Evolutionary conservation across 1,140 invertebrate genomes (phyloP), one percentile per base, ranked within the genome.

Genomic region (Drosophila sp.): DNA sequence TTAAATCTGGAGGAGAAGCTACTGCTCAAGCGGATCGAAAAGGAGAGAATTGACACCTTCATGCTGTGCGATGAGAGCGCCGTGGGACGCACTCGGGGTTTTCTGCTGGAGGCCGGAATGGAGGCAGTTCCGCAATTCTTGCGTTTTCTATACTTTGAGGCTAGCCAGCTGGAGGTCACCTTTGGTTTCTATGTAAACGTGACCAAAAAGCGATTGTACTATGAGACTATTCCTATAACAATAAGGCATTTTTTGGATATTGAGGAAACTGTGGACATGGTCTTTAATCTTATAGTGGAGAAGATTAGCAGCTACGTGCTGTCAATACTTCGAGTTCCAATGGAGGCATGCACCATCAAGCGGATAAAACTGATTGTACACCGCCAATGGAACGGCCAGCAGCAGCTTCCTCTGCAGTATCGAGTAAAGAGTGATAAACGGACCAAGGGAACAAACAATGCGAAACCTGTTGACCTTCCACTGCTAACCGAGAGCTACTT

Each of bases 131-230:
- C 81, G 1, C 73, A 78, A 8, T 29, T 84, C 4, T 14, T 84
- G 2, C 50, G 74, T 8, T 84, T 84, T 2, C 65, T 84, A 2
- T 77, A 50, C 56, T 80, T 62, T 21, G 81, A 65, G 0, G 64
- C 78, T 0, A 76, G 32, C 11, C 64, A 65, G 4, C 14, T 84
- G 8, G 65, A 75, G 18, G 62, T 71, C 0, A 66, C 61, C 6
- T 50, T 84, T 7, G 81, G 81, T 6, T 86, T 84, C 34, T 86
- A 71, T 54, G 81, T 84, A n/a, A 76, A 66, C 6, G 69, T 78
- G 2, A 57, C 29, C 11, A 46, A 40, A 14, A 27, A 80, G 6
- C 48, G 58, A 9, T 67, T 84, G 58, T 86, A 69, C 48, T 84
- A 40, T 29, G 81, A 84, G 14, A 84, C 69, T 32, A 74, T 48